Evolutionary conservation across 23 tunicate genomes (phyloP).

Genomic region (Trididemnum miniatum): DNA sequence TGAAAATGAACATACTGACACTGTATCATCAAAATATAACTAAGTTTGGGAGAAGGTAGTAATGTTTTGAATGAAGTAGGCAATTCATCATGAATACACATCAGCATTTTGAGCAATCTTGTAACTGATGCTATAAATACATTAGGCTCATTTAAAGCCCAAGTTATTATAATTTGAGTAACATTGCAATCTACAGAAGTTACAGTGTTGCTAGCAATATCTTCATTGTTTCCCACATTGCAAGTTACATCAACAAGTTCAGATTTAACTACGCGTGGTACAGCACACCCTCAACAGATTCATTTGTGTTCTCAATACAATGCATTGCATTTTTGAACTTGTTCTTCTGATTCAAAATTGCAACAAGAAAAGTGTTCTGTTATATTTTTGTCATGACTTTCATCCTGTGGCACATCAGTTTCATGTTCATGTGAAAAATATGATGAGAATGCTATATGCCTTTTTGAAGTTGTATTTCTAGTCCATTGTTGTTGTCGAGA

Average conservation of each 20-base stretch:
- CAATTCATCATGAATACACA: not conserved
- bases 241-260: not conserved
- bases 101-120: not conserved
- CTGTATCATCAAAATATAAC: not conserved
- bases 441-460: no score
- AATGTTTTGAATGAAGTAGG: not conserved
- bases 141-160: not conserved
- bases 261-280: not conserved
- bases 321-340: not conserved
- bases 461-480: not conserved
- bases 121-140: not conserved
- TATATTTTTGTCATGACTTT: not conserved
- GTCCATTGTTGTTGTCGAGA: not conserved
- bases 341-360: not conserved
- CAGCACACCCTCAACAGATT: not conserved
- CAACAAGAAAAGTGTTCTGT: not conserved
- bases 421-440: not conserved
- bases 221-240: not conserved
- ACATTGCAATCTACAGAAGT: not conserved
- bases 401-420: not conserved
- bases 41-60: not conserved
- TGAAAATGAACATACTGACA: not conserved
- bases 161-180: not conserved
- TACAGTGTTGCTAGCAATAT: not conserved
- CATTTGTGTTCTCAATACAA: not conserved